A percentile compares a stretch with the other conserved stretches of the same genome.
Evolutionary conservation across 2,797 vertebrate genomes (phyloP).

Genomic region (Cryptoblepharus egeriae): DNA sequence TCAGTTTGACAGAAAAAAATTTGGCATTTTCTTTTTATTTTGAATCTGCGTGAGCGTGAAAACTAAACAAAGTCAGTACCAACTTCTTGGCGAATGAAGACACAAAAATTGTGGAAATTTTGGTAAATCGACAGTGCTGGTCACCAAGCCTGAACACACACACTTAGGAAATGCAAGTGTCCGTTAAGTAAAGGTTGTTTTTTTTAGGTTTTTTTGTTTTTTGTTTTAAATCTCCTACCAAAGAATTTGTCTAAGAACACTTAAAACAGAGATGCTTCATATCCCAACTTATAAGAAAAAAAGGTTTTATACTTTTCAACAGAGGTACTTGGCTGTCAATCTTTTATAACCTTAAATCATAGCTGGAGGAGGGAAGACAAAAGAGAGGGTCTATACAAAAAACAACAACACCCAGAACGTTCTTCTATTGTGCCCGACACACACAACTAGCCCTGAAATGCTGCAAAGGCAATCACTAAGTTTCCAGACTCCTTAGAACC

Average conservation of each 20-base stretch:
- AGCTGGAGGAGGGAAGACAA: slow-evolving; percentile 44
- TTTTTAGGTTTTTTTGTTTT: slow-evolving; percentile 32
- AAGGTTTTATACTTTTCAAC: slow-evolving; percentile 48
- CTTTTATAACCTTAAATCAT: slow-evolving; percentile 54
- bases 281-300: slow-evolving; percentile 65
- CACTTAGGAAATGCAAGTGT: slow-evolving; percentile 68
- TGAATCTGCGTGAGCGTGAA: slow-evolving; percentile 71
- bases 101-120: slow-evolving; percentile 62
- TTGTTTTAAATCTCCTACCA: slow-evolving; percentile 62
- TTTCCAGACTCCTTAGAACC: slow-evolving; percentile 21
- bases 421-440: slow-evolving; percentile 30
- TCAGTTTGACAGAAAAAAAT: slow-evolving; percentile 71
- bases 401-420: slow-evolving; percentile 55
- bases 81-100: slow-evolving; percentile 75
- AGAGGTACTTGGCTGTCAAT: slow-evolving; percentile 72
- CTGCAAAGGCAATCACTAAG: slow-evolving; percentile 57
- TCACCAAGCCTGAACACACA: slow-evolving; percentile 67
- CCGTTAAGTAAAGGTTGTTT: slow-evolving; percentile 59
- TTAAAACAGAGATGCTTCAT: slow-evolving; percentile 63
- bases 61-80: slow-evolving; percentile 72
- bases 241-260: slow-evolving; percentile 65
- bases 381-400: slow-evolving; percentile 52
- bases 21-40: slow-evolving; percentile 79
- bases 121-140: slow-evolving; percentile 63
- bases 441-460: slow-evolving; percentile 44